A percentile compares a stretch with the other conserved stretches of the same genome.
These are phyloP conservation scores for Griposia aprilina DNA, from an alignment of 2,888 invertebrate genomes.

Conservation along the genomic window DNA sequence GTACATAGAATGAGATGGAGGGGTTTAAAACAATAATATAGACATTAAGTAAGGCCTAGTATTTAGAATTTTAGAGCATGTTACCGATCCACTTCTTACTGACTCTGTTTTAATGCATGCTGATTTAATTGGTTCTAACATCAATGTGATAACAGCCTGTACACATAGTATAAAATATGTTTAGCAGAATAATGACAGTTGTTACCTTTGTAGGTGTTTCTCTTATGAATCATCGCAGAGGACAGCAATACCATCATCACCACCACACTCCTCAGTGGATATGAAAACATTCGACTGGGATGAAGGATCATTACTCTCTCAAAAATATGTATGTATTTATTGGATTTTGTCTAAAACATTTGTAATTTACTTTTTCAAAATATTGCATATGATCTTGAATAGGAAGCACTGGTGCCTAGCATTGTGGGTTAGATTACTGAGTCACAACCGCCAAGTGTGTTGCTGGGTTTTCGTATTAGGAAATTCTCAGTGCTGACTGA, in stretches of 20 bases:
- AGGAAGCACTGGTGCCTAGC: not conserved
- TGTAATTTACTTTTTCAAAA: not conserved
- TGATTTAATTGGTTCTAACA: constrained; percentile 39
- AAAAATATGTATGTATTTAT: constrained; percentile 83
- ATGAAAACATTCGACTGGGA: constrained; percentile 89
- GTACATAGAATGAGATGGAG: constrained; percentile 33
- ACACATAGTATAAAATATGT: not conserved
- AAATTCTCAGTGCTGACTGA: not conserved
- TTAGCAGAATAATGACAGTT: constrained; percentile 35
- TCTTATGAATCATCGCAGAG: constrained; percentile 93
- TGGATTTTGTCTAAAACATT: not conserved
- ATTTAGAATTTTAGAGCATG: constrained; percentile 54
- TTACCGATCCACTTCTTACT: constrained; percentile 34
- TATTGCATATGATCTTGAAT: not conserved
- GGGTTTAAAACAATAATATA: constrained; percentile 24
- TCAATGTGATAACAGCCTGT: constrained; percentile 48
- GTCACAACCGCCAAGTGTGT: not conserved
- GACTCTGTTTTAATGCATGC: constrained; percentile 57
- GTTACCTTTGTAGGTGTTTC: constrained; percentile 91
- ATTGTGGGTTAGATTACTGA: not conserved
- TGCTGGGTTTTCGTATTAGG: not conserved
- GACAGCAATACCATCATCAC: constrained; percentile 87
- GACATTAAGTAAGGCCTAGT: constrained; percentile 25
- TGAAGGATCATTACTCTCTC: constrained; percentile 81
- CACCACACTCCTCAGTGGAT: constrained; percentile 85